These are phyloP conservation scores for Pemphredon lugubris DNA, from an alignment of 2,888 invertebrate genomes.

Conservation along the genomic window DNA sequence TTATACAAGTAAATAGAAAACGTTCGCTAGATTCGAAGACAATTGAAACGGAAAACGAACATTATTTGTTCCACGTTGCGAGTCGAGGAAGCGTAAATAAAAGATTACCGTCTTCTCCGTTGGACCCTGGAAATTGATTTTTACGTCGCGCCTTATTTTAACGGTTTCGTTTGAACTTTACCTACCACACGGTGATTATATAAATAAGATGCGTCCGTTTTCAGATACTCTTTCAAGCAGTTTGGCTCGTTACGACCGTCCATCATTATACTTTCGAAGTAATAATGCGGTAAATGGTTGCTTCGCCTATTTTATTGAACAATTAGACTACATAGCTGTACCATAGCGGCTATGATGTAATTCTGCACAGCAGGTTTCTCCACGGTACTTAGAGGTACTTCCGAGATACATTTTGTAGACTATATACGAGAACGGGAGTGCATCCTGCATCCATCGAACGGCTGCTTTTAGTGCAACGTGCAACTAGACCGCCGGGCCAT, in stretches of 20 bases:
- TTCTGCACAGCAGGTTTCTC: slow-evolving; percentile 47
- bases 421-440: slow-evolving; percentile 50
- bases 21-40: too few species aligned
- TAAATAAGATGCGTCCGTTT: slow-evolving; percentile 1
- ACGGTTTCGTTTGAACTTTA: too few species aligned
- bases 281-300: slow-evolving; percentile 1
- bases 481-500: slow-evolving; percentile 41
- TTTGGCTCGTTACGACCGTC: background rate
- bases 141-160: too few species aligned
- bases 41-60: too few species aligned
- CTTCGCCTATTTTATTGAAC: slow-evolving; percentile 46
- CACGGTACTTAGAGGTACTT: slow-evolving; percentile 52
- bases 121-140: too few species aligned
- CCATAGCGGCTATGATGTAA: slow-evolving; percentile 40
- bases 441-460: slow-evolving; percentile 58
- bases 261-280: slow-evolving; percentile 16
- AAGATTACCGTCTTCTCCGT: too few species aligned
- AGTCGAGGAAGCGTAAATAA: too few species aligned
- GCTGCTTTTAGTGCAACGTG: slow-evolving; percentile 61
- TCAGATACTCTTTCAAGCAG: background rate
- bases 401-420: slow-evolving; percentile 58
- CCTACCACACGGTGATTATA: too few species aligned
- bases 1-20: too few species aligned
- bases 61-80: too few species aligned
- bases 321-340: slow-evolving; percentile 56